phyloP scores from a whole-genome alignment of 2,888 invertebrate genomes.

The Pocota personata region DNA sequence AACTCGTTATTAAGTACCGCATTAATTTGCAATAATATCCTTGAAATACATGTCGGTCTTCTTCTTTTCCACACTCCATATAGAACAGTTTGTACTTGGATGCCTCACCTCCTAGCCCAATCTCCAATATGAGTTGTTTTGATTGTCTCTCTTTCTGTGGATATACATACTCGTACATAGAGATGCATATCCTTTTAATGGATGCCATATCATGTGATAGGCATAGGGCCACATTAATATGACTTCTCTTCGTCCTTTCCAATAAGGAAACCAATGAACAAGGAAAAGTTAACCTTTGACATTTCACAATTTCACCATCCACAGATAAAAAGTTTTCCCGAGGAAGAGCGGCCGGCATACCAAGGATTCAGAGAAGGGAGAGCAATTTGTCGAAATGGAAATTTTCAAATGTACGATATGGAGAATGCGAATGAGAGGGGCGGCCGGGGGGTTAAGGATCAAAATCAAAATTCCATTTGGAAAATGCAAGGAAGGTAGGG shows the following conservation, averaged over 20 bases:
- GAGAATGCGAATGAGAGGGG: neutral
- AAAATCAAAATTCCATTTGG: slow-evolving; percentile 53
- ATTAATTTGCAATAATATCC: slow-evolving; percentile 64
- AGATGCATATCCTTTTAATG: slow-evolving; percentile 20
- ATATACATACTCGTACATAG: no score
- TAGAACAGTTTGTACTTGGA: no score
- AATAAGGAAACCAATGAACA: neutral
- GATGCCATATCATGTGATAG: neutral
- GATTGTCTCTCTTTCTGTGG: neutral
- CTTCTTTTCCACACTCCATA: neutral
- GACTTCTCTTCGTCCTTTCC: slow-evolving; percentile 17
- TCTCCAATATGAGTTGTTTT: neutral
- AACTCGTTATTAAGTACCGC: slow-evolving; percentile 48
- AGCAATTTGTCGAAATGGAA: slow-evolving; percentile 50
- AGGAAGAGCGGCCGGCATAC: neutral
- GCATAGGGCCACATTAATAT: slow-evolving; percentile 7
- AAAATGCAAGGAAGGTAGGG: slow-evolving; percentile 8
- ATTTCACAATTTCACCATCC: slow-evolving; percentile 37
- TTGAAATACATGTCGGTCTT: slow-evolving; percentile 10
- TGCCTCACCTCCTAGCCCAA: neutral
- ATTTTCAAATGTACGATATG: slow-evolving; percentile 21
- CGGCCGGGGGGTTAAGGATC: neutral
- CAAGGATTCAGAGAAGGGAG: slow-evolving; percentile 5
- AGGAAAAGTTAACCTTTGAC: slow-evolving; percentile 50
- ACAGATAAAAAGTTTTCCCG: neutral